Evolutionary conservation across 2,797 vertebrate genomes (phyloP).

Genomic region (Scomberomorus guttatus): DNA sequence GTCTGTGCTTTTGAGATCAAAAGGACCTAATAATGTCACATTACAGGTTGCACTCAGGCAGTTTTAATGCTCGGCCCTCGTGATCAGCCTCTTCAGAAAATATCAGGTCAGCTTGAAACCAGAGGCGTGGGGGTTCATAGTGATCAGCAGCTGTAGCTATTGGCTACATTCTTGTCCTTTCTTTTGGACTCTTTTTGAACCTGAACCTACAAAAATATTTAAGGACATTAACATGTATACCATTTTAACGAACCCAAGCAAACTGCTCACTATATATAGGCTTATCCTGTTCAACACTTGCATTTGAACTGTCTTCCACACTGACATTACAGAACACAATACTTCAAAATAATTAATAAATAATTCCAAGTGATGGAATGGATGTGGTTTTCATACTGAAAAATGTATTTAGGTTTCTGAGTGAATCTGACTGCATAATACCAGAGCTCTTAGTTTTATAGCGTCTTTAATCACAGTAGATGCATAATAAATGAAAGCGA

Average conservation of each 20-base stretch:
- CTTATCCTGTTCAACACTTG: not conserved
- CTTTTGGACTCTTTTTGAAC: slow-evolving; percentile 26
- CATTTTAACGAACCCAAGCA: slow-evolving; percentile 13
- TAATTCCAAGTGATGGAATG: slow-evolving; percentile 1
- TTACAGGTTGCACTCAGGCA: slow-evolving; percentile 81
- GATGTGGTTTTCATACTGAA: not conserved
- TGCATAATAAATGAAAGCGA: slow-evolving; percentile 45
- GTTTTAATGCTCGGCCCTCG: slow-evolving; percentile 73
- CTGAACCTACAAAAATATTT: not conserved
- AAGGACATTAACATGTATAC: not conserved
- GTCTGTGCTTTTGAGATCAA: slow-evolving; percentile 81
- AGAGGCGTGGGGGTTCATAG: slow-evolving; percentile 25
- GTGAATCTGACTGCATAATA: slow-evolving; percentile 2
- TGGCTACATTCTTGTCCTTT: slow-evolving; percentile 15
- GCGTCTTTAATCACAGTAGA: slow-evolving; percentile 18
- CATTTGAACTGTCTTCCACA: not conserved
- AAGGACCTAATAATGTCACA: slow-evolving; percentile 79
- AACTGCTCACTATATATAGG: not conserved
- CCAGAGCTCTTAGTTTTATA: not conserved
- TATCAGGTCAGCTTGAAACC: slow-evolving; percentile 56
- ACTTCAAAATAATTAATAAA: no score
- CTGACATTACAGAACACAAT: not conserved
- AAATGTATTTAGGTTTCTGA: not conserved
- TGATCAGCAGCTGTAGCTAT: slow-evolving; percentile 59
- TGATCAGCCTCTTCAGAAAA: slow-evolving; percentile 71